Evolutionary conservation across 1,140 invertebrate species (phyloP).

Genomic region (Procambarus clarkii): DNA sequence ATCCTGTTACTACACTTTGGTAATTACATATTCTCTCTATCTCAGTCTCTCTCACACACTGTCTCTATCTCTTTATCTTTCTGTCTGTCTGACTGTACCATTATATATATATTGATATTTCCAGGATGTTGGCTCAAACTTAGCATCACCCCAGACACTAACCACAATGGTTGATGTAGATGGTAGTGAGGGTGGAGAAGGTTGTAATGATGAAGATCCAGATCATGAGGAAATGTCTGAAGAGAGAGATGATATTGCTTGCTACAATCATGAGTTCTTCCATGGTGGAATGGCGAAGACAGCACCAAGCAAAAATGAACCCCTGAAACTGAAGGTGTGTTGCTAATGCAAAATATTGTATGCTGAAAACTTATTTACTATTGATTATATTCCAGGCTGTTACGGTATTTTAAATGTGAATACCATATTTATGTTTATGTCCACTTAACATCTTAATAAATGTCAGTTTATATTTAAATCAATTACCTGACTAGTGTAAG

Average conservation of each 20-base stretch:
- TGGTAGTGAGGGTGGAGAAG: conserved; percentile 4
- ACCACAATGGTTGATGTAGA: conserved; percentile 24
- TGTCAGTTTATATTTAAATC: no score
- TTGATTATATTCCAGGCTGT: no score
- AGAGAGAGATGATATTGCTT: conserved; percentile 17
- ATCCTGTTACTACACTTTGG: no score
- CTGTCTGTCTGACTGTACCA: no score
- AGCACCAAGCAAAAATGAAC: conserved; percentile 32
- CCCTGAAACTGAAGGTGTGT: conserved; percentile 53
- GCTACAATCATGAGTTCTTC: conserved; percentile 45
- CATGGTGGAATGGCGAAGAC: conserved; percentile 64
- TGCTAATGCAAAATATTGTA: neutral
- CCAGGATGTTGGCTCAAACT: conserved; percentile 36
- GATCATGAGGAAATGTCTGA: neutral
- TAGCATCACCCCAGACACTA: conserved; percentile 35
- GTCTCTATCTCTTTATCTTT: no score
- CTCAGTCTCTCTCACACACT: no score
- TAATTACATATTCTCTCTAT: no score
- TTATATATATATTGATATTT: neutral
- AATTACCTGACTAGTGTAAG: no score
- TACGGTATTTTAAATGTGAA: no score
- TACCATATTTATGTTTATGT: no score
- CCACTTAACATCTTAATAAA: no score
- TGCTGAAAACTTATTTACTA: no score
- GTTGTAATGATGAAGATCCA: neutral